A percentile compares a stretch with the other conserved stretches of the same genome.
These are phyloP conservation scores for Chloroceryle aenea DNA, from an alignment of 2,113 vertebrate genomes.

Conservation along the genomic window DNA sequence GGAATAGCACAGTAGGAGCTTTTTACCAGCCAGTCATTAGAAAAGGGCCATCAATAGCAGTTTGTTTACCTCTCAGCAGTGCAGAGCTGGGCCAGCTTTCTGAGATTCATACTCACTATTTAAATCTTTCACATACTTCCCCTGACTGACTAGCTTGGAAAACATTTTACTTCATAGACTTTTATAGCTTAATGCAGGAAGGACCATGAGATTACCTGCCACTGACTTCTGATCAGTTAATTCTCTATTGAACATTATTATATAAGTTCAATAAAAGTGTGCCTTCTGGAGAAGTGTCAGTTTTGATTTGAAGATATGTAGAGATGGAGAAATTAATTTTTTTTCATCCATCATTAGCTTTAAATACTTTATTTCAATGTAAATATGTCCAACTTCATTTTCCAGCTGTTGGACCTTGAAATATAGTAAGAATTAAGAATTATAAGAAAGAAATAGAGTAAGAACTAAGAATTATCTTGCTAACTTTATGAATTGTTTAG, in stretches of 20 bases:
- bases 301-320: not conserved
- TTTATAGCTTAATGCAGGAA: not conserved
- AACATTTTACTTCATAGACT: not conserved
- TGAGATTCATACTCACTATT: not conserved
- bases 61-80: not conserved
- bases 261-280: not conserved
- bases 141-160: not conserved
- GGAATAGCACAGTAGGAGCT: not conserved
- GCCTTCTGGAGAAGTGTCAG: not conserved
- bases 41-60: not conserved
- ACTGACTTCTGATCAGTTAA: not conserved
- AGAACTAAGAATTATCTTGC: no score
- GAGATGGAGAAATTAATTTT: not conserved
- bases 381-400: not conserved
- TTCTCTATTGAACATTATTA: not conserved
- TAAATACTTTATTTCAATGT: not conserved
- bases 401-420: not conserved
- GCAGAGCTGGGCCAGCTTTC: not conserved
- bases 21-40: not conserved
- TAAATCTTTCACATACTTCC: not conserved
- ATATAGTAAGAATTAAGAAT: no score
- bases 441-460: no score
- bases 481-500: not conserved
- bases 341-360: not conserved
- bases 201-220: not conserved